Evolutionary conservation across 2,113 vertebrate species (phyloP).

Genomic region (Phaethon lepturus): DNA sequence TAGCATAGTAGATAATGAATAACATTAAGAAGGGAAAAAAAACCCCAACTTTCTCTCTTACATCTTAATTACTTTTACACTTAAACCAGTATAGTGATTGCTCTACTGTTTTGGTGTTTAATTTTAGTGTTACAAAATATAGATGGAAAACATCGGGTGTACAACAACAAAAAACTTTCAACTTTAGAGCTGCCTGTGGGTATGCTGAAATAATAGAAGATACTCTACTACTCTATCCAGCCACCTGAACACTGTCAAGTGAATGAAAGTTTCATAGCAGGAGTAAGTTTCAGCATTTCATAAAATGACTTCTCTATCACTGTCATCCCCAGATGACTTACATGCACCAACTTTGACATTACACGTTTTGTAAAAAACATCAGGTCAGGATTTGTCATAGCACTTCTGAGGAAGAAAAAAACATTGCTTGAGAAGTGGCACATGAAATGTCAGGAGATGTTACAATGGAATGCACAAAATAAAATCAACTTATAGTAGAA

Average conservation of each 20-base stretch:
- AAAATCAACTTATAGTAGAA: neutral
- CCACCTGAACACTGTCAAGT: neutral
- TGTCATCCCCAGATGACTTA: neutral
- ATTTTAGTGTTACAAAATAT: neutral
- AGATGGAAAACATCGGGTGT: neutral
- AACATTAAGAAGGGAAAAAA: neutral
- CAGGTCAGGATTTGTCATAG: neutral
- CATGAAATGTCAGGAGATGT: neutral
- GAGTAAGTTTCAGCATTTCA: neutral
- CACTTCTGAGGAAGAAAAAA: neutral
- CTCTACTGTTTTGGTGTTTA: neutral
- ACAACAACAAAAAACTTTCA: neutral
- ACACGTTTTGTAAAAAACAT: fast-evolving
- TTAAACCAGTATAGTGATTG: neutral
- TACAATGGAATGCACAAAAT: neutral
- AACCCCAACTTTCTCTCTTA: neutral
- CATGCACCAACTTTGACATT: neutral
- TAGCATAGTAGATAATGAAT: neutral
- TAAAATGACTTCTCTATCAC: neutral
- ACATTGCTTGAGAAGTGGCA: neutral
- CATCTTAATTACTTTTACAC: neutral
- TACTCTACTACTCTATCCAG: neutral
- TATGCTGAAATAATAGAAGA: neutral
- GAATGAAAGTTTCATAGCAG: neutral
- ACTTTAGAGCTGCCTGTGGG: neutral